phyloP scores from a whole-genome alignment of 1,140 invertebrate species.

The Drosophila murphyi region DNA sequence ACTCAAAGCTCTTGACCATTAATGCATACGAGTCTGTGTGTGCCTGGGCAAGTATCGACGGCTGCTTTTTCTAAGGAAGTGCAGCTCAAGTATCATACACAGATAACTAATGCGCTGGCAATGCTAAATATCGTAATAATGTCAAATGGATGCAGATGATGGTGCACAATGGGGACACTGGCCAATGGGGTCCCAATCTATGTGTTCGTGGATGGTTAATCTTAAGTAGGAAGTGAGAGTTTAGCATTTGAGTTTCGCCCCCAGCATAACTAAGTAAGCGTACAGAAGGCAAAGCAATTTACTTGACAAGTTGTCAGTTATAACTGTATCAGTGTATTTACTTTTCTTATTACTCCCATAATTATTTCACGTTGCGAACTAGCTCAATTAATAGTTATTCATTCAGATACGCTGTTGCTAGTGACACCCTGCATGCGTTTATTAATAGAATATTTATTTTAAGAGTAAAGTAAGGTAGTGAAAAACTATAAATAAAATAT shows the following conservation, averaged over 20 bases:
- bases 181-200: slow-evolving; percentile 26
- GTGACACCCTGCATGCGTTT: too few relatives aligned
- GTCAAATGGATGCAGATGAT: slow-evolving; percentile 51
- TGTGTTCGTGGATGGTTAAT: slow-evolving; percentile 18
- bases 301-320: not conserved
- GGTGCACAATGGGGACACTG: slow-evolving; percentile 20
- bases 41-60: not conserved
- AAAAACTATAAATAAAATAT: not conserved
- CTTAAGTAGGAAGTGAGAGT: slow-evolving; percentile 44
- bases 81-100: slow-evolving; percentile 58
- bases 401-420: too few relatives aligned
- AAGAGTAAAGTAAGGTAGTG: too few relatives aligned
- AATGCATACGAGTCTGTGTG: slow-evolving; percentile 50
- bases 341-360: too few relatives aligned
- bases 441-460: too few relatives aligned
- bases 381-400: not conserved
- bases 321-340: too few relatives aligned
- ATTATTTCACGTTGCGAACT: not conserved
- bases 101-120: slow-evolving; percentile 62
- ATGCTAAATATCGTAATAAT: slow-evolving; percentile 65
- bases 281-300: not conserved
- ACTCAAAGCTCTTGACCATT: slow-evolving; percentile 61
- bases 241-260: slow-evolving; percentile 1
- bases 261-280: not conserved
- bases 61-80: slow-evolving; percentile 49